Percentiles rank a stretch among this genome's conserved stretches.
phyloP scores from a whole-genome alignment of 2,113 vertebrate species.

The Marmota flaviventris region DNA sequence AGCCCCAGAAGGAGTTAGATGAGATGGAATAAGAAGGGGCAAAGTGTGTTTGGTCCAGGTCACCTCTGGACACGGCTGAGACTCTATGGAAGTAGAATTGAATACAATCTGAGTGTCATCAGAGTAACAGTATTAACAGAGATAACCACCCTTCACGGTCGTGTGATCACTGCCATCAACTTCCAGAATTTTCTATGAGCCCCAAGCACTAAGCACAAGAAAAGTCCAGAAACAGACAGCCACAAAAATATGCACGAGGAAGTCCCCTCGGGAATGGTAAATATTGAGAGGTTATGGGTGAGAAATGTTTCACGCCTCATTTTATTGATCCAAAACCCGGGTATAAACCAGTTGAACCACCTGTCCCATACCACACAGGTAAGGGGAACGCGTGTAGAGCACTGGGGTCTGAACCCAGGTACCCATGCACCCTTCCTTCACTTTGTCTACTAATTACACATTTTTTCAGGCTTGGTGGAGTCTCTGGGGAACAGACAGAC shows the following conservation, averaged over 20 bases:
- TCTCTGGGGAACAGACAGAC: fast-evolving
- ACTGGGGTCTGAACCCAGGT: not conserved
- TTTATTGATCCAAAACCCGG: not conserved
- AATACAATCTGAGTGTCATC: not conserved
- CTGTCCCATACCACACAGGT: not conserved
- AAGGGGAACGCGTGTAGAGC: not conserved
- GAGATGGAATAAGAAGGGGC: not conserved
- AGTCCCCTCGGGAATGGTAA: not conserved
- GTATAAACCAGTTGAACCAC: not conserved
- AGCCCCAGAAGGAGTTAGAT: no score
- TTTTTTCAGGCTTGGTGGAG: not conserved
- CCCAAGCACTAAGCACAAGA: not conserved
- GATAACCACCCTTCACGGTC: fast-evolving
- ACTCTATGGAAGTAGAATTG: not conserved
- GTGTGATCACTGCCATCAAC: not conserved
- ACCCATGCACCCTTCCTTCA: no score
- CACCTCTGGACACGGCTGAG: not conserved
- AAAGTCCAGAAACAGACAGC: not conserved
- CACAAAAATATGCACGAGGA: not conserved
- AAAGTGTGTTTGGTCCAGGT: not conserved
- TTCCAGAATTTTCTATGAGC: not conserved
- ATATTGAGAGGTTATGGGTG: not conserved
- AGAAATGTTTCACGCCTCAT: not conserved
- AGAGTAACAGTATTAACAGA: not conserved
- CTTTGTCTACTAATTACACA: not conserved